These are phyloP conservation scores for Hirtodrosophila cameraria DNA, from an alignment of 2,888 invertebrate species.

Conservation along the genomic window DNA sequence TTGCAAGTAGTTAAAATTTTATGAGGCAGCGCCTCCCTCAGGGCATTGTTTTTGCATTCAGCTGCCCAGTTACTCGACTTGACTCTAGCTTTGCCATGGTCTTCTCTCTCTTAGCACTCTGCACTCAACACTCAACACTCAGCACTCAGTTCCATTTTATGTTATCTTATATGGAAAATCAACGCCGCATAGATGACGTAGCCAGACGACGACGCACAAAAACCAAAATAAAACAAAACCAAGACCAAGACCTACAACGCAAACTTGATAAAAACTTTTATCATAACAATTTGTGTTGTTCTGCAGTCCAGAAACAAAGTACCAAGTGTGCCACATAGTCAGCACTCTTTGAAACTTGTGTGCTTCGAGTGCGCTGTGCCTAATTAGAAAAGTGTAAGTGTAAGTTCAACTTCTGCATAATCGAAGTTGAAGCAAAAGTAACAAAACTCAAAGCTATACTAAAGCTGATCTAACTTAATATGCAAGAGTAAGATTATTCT, in stretches of 20 bases:
- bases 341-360: slow-evolving; percentile 11
- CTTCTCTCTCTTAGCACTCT: background rate
- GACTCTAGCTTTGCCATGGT: slow-evolving; percentile 12
- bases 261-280: slow-evolving; percentile 79
- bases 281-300: slow-evolving; percentile 79
- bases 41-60: slow-evolving; percentile 67
- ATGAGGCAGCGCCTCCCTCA: slow-evolving; percentile 53
- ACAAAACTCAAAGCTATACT: slow-evolving; percentile 7
- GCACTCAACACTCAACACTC: too few species aligned
- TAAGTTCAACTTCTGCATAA: slow-evolving; percentile 58
- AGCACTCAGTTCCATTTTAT: slow-evolving; percentile 13
- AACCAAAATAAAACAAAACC: slow-evolving; percentile 16
- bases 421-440: slow-evolving; percentile 19
- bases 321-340: slow-evolving; percentile 36
- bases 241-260: slow-evolving; percentile 40
- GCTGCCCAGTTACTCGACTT: slow-evolving; percentile 36
- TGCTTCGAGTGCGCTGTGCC: slow-evolving; percentile 20
- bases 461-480: slow-evolving; percentile 17
- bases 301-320: slow-evolving; percentile 48
- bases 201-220: slow-evolving; percentile 41
- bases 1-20: slow-evolving; percentile 79
- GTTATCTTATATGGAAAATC: slow-evolving; percentile 62
- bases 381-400: slow-evolving; percentile 73
- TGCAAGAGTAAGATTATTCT: background rate
- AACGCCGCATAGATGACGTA: slow-evolving; percentile 39